Base-by-base conservation (phyloP, 2,797 vertebrate genomes). In the Aythya fuligula region DNA sequence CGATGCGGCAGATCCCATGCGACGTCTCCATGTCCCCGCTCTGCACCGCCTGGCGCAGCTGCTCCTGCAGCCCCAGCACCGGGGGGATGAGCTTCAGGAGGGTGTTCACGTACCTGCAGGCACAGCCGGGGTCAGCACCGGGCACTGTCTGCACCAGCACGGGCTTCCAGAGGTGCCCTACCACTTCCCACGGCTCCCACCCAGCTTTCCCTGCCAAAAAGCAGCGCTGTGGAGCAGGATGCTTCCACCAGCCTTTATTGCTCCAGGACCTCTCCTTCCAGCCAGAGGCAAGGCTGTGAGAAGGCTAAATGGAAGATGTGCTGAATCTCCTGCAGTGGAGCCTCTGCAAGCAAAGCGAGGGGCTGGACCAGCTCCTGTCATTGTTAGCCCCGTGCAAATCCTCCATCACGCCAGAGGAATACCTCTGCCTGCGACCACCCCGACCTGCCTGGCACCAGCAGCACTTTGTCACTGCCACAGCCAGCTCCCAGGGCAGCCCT, bases 11-110 rank as follows among this genome's bases (percentile, higher is more conserved):
- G 98, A 99, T 99, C 58, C 99, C 99, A 1, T 99, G 99, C 1
- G 99, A 99, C 0, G 99, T 99, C 97, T 99, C 99, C 98, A 99
- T 99, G 98, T 99, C 99, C 96, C 99, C 99, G 8, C 98, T 99
- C 97, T 99, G 99, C 43, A 99, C 98, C 0, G 99, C 99, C 89
- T 99, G 99, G 92, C 98, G 98, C 83, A 99, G 98, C 97, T 99
- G 99, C 56, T 99, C 99, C 95, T 99, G 99, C 24, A 99, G 98
- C 80, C 99, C 98, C 96, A 99, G 98, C 56, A 99, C 99, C 58
- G 98, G 98, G 1, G 99, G 99, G 90, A 99, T 99, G 95, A 99
- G 98, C 97, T 99, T 99, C 95, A 99, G 98, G 90, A 99, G 98
- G 12, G 99, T 99, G 98, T 99, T 99, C 98, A 99, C 99, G 1